phyloP scores from a whole-genome alignment of 1,140 invertebrate species.

The Heliconius nattereri region DNA sequence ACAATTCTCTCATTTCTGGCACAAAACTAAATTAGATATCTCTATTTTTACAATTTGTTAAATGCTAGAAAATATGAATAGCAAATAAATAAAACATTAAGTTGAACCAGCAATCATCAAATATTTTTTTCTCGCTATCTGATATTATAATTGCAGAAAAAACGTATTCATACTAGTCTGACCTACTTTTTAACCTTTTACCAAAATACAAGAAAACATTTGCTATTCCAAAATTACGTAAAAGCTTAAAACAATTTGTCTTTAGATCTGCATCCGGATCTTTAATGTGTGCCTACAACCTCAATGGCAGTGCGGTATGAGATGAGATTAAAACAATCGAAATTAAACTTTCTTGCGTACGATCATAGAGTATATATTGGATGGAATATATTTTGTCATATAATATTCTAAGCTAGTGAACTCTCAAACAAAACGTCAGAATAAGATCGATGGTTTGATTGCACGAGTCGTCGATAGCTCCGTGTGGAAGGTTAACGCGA shows the following conservation, averaged over 20 bases:
- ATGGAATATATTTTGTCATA: background rate
- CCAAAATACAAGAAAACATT: slow-evolving; percentile 1
- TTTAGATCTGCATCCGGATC: slow-evolving; percentile 9
- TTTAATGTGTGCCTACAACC: background rate
- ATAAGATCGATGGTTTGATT: slow-evolving; percentile 3
- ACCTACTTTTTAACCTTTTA: background rate
- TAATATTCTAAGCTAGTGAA: background rate
- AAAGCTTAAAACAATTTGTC: slow-evolving; percentile 13
- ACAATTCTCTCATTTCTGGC: too few relatives aligned
- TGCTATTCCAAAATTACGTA: background rate
- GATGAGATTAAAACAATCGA: background rate
- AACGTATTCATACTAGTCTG: background rate
- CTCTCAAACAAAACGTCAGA: background rate
- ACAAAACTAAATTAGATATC: too few relatives aligned
- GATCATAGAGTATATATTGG: background rate
- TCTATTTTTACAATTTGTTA: too few relatives aligned
- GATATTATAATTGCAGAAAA: background rate
- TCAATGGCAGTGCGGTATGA: background rate
- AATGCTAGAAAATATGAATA: too few relatives aligned
- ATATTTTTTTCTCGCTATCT: background rate
- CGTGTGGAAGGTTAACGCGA: background rate
- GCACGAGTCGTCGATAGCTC: background rate
- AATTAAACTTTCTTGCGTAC: too few relatives aligned
- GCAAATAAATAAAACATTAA: too few relatives aligned
- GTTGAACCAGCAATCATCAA: too few relatives aligned